phyloP scores from a whole-genome alignment of 2,888 invertebrate genomes.

The Rhagonycha lutea region DNA sequence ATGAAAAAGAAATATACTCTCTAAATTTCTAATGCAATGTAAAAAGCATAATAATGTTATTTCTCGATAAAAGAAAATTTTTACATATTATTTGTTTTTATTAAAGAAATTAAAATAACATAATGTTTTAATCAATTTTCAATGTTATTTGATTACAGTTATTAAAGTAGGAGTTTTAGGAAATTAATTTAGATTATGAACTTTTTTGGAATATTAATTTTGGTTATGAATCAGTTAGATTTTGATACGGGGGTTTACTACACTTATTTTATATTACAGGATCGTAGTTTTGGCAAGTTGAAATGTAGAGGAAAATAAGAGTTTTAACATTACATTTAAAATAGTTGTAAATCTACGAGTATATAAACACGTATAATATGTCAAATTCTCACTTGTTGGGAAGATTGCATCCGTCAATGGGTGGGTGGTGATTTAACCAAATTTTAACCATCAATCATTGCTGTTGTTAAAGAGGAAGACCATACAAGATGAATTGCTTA shows the following conservation, averaged over 20 bases:
- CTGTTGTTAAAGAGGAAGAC: background rate
- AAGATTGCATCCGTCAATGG: background rate
- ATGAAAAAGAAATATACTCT: background rate
- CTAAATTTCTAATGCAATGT: background rate
- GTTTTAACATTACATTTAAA: background rate
- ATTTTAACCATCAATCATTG: background rate
- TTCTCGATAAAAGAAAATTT: background rate
- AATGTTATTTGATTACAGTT: background rate
- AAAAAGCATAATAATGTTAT: background rate
- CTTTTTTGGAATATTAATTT: background rate
- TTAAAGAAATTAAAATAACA: background rate
- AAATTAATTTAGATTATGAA: background rate
- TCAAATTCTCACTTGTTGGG: background rate
- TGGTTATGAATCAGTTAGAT: background rate
- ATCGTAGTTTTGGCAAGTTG: no score
- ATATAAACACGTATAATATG: no score
- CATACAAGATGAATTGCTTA: background rate
- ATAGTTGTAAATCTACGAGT: no score
- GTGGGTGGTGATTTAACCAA: background rate
- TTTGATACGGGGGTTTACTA: background rate
- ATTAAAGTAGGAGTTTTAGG: background rate
- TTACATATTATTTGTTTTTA: background rate
- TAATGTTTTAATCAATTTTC: background rate
- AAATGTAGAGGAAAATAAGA: no score
- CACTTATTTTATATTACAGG: background rate